Evolutionary conservation across 2,797 vertebrate species (phyloP).

Genomic region (Varecia variegata): DNA sequence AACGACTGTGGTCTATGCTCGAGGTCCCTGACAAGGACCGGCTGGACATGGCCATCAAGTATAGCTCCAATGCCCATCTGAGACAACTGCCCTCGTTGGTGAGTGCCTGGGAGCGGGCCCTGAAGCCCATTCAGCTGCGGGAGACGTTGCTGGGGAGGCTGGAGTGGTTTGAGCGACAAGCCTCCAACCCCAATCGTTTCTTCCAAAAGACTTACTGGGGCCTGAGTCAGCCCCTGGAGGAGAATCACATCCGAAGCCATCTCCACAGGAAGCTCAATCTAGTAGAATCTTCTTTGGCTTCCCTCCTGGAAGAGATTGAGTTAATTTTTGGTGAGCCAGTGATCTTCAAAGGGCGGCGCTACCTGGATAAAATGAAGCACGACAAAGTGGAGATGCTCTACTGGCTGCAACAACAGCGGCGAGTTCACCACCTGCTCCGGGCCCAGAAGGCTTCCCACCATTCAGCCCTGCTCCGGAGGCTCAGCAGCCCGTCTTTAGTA

Average conservation of each 20-base stretch:
- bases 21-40: slow-evolving; percentile 77
- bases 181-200: slow-evolving; percentile 87
- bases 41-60: slow-evolving; percentile 87
- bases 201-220: slow-evolving; percentile 69
- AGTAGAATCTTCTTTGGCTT: slow-evolving; percentile 73
- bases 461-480: background rate
- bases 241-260: slow-evolving; percentile 75
- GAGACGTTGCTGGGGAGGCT: slow-evolving; percentile 81
- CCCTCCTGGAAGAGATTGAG: slow-evolving; percentile 78
- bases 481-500: background rate
- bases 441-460: background rate
- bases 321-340: slow-evolving; percentile 82
- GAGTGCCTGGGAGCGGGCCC: slow-evolving; percentile 81
- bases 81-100: slow-evolving; percentile 77
- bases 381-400: slow-evolving; percentile 88
- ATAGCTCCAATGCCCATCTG: slow-evolving; percentile 81
- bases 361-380: slow-evolving; percentile 85
- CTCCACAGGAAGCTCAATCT: slow-evolving; percentile 74
- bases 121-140: slow-evolving; percentile 81
- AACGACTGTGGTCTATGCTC: slow-evolving; percentile 84
- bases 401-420: slow-evolving; percentile 79
- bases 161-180: slow-evolving; percentile 83
- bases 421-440: background rate
- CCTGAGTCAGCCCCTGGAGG: slow-evolving; percentile 70
- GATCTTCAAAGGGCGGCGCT: slow-evolving; percentile 85